Conservation (phyloP, 2,888 invertebrate genomes). For the Hyposoter didymator region DNA sequence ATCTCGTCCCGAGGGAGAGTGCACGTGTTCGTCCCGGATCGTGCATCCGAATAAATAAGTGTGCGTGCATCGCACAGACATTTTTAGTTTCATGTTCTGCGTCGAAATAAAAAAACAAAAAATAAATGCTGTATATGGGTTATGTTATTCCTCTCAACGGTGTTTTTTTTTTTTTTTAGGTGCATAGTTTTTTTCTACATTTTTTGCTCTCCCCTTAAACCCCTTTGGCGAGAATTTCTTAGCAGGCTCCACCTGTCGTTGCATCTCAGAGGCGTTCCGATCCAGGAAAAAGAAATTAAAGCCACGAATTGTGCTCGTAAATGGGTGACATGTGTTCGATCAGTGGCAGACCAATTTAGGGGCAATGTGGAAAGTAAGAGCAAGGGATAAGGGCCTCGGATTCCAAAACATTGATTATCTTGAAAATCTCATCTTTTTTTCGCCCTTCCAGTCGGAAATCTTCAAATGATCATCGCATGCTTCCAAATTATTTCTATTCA, state of each 20-base stretch:
- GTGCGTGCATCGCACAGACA: conserved; percentile 39
- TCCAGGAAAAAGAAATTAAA: conserved; percentile 53
- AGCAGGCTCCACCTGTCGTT: conserved; percentile 61
- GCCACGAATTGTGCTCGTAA: conserved; percentile 20
- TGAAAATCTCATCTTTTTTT: conserved; percentile 7
- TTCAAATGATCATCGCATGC: not conserved
- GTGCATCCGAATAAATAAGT: conserved; percentile 56
- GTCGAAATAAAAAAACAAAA: conserved; percentile 31
- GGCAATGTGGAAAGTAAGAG: conserved; percentile 41
- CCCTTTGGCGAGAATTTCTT: conserved; percentile 66
- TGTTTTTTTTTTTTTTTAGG: conserved; percentile 46
- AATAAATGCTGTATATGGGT: conserved; percentile 55
- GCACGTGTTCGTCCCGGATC: conserved; percentile 63
- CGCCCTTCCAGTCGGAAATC: conserved; percentile 19
- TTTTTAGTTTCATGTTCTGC: conserved; percentile 52
- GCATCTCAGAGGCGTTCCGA: conserved; percentile 43
- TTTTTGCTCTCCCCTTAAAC: conserved; percentile 48
- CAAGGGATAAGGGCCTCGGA: not conserved
- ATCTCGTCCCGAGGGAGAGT: conserved; percentile 54
- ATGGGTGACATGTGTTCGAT: conserved; percentile 48
- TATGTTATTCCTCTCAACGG: conserved; percentile 50
- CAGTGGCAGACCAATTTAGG: conserved; percentile 26
- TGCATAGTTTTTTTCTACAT: conserved; percentile 13
- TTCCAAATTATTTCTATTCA: not conserved
- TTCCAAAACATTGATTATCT: conserved; percentile 11